phyloP scores from a whole-genome alignment of 2,888 invertebrate species.

The Drosophila buzzatii region DNA sequence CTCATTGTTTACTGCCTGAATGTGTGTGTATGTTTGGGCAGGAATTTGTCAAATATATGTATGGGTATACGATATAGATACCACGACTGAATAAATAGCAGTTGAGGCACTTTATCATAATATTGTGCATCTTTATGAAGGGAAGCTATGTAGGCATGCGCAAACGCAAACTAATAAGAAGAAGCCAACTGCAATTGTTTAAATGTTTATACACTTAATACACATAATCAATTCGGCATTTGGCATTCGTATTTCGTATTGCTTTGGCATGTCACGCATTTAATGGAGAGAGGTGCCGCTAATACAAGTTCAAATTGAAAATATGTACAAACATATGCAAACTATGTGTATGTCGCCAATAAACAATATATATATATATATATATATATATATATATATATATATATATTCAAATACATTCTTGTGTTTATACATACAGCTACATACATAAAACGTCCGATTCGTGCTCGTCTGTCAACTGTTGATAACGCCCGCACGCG shows the following conservation, averaged over 20 bases:
- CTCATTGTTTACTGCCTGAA: conserved; percentile 61
- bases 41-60: conserved; percentile 66
- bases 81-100: conserved; percentile 47
- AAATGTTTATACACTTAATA: neutral
- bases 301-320: conserved; percentile 53
- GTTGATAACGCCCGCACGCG: conserved; percentile 57
- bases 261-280: conserved; percentile 67
- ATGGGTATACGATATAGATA: conserved; percentile 60
- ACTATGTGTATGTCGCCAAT: conserved; percentile 45
- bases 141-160: conserved; percentile 17
- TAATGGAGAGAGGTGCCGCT: conserved; percentile 20
- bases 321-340: conserved; percentile 25
- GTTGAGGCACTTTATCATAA: neutral
- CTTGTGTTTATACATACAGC: conserved; percentile 6
- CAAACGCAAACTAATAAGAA: conserved; percentile 13
- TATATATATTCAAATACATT: neutral
- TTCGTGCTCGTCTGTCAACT: conserved; percentile 54
- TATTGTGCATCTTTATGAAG: neutral
- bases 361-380: conserved; percentile 22
- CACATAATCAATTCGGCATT: conserved; percentile 23
- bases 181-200: neutral
- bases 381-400: neutral
- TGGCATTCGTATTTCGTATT: conserved; percentile 46
- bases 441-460: conserved; percentile 34
- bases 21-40: conserved; percentile 18